Conservation (phyloP, 2,888 invertebrate genomes). For the Cordilura impudica region DNA sequence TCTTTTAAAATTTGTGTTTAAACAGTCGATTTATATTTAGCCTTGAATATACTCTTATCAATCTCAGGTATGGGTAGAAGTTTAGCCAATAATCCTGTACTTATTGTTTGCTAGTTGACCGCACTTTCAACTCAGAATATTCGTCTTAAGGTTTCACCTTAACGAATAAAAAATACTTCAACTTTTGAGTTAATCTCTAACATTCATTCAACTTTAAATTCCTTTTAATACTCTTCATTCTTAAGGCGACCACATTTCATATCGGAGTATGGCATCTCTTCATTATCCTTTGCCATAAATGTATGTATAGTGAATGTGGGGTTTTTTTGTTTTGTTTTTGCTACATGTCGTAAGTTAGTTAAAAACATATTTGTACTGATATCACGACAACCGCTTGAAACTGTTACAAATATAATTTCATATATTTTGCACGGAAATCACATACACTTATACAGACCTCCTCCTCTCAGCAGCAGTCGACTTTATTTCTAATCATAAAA, state of each 20-base stretch:
- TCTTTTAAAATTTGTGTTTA: no score
- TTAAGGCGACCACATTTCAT: constrained; percentile 38
- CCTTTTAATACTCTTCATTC: constrained; percentile 26
- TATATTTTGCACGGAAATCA: constrained; percentile 43
- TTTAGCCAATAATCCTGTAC: no score
- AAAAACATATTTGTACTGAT: not conserved
- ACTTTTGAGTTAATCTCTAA: constrained; percentile 38
- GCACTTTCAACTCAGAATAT: no score
- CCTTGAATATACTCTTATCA: no score
- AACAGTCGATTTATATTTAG: no score
- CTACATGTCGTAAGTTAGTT: constrained; percentile 5
- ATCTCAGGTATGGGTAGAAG: no score
- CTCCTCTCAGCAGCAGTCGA: not conserved
- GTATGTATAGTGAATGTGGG: constrained; percentile 10
- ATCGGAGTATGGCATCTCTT: constrained; percentile 13
- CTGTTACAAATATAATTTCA: constrained; percentile 52
- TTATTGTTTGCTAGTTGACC: no score
- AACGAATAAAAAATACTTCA: not conserved
- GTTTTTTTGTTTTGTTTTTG: constrained; percentile 17
- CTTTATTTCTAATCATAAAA: no score
- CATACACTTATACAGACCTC: not conserved
- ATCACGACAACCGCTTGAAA: constrained; percentile 9
- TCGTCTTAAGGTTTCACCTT: no score
- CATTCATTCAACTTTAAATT: constrained; percentile 27
- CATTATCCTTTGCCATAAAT: not conserved